Evolutionary conservation across 2,113 vertebrate species (phyloP).

Genomic region (Gila orcuttii): DNA sequence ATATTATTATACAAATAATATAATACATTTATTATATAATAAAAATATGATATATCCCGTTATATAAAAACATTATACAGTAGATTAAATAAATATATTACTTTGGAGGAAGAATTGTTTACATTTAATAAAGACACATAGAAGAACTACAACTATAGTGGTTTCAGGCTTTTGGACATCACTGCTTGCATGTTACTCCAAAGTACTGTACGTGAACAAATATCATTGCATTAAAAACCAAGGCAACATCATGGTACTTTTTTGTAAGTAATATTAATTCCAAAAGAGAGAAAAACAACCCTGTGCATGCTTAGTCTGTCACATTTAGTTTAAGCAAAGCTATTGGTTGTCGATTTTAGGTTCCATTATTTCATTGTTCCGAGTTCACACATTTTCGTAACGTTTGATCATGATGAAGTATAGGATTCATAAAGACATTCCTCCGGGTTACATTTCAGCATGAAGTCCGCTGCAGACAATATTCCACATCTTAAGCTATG

Average conservation of each 20-base stretch:
- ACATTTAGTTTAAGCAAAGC: neutral
- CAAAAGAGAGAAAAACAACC: neutral
- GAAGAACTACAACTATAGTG: neutral
- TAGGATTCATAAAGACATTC: constrained; percentile 42
- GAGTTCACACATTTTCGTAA: constrained; percentile 12
- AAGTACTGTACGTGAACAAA: neutral
- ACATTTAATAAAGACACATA: neutral
- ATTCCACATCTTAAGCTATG: constrained; percentile 48
- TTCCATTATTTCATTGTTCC: constrained; percentile 17
- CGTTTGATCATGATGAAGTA: constrained; percentile 13
- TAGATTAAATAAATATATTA: neutral
- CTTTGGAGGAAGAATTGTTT: neutral
- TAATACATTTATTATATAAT: too few species aligned
- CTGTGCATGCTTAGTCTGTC: neutral
- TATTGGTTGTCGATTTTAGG: neutral
- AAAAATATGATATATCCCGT: too few species aligned
- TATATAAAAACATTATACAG: neutral
- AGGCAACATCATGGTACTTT: neutral
- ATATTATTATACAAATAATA: too few species aligned
- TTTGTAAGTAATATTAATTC: neutral
- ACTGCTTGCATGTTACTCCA: neutral
- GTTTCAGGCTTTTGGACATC: neutral
- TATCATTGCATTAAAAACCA: neutral
- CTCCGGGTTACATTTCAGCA: constrained; percentile 39
- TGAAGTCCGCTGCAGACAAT: constrained; percentile 33